Conservation (phyloP, 1,140 invertebrate species). For the Monomorium pharaonis region DNA sequence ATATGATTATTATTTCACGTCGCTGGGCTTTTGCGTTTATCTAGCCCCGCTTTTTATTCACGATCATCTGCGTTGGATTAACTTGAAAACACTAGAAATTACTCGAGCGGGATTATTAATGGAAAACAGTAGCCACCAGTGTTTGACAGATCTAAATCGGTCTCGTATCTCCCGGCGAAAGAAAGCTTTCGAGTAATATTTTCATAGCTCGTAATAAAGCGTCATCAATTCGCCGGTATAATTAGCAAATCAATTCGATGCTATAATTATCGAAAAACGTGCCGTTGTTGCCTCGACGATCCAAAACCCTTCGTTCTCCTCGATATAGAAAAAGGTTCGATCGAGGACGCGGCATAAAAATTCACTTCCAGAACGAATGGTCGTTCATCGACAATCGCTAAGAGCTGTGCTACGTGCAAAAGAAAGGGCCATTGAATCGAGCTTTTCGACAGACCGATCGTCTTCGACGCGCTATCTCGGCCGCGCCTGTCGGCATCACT, state of each 20-base stretch:
- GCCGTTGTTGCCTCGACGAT: not conserved
- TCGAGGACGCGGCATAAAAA: constrained; percentile 24
- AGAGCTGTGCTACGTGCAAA: constrained; percentile 9
- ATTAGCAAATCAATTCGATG: constrained; percentile 16
- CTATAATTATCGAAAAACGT: not conserved
- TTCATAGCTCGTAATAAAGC: not conserved
- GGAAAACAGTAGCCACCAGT: not conserved
- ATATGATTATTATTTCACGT: constrained; percentile 41
- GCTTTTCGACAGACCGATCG: constrained; percentile 62
- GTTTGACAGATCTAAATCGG: not conserved
- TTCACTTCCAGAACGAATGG: constrained; percentile 34
- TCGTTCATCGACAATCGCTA: constrained; percentile 27
- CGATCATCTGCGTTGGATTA: not conserved
- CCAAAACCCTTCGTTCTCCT: not conserved
- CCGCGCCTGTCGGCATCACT: constrained; percentile 56
- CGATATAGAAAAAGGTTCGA: not conserved
- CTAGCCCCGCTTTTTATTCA: too few species aligned
- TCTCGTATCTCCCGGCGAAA: not conserved
- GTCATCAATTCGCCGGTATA: not conserved
- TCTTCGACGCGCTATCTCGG: constrained; percentile 30
- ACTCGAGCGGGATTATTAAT: too few species aligned
- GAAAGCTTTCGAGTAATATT: not conserved
- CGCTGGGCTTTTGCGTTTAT: not conserved
- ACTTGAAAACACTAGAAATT: not conserved
- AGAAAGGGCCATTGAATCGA: constrained; percentile 57